Evolutionary conservation across 53 echinoderm and acorn worm genomes (phyloP), one percentile per base, ranked within the genome.

Genomic region (Arbacia lixula): DNA sequence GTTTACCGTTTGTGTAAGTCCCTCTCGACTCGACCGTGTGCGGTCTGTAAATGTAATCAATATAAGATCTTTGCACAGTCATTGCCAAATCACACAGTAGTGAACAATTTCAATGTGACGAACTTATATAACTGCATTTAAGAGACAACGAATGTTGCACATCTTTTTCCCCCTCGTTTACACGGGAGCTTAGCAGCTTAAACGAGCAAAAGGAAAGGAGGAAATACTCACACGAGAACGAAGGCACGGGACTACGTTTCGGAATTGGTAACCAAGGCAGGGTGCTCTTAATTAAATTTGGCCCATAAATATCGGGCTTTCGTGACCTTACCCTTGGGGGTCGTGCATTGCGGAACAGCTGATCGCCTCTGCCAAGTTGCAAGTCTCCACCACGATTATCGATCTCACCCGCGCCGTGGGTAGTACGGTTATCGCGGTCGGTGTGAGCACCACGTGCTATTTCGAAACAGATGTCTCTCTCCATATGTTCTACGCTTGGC

Each of bases 291-390:
- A 71, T 71, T 71, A 71, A 71, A 71, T 71, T 46, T 71, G 46
- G 46, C 27, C 72, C 72, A 71, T 71, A 25, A 71, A 71, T 71
- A 71, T 49, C 72, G 41, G 30, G 43, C 72, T 71, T 39, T 46
- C 41, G 72, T 71, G 72, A 49, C 72, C 42, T 71, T 26, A 22
- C 16, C 14, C 72, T 40, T 29, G 27, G 12, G 39, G 72, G 72
- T 14, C 72, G 46, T 46, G 30, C 72, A 49, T 40, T 24, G 51
- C 39, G 27, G 9, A 71, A 26, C 72, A 71, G 72, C 72, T 71
- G 72, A 71, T 71, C 49, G 27, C 9, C 28, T 42, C 72, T 14
- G 14, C 8, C 14, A 46, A 10, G 14, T 14, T 14, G 46, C 46
- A 14, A 10, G 14, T 46, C 46, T 46, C 46, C 46, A 8, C 8